Base-by-base conservation (phyloP, 1,140 invertebrate species). In the Bombyx mandarina region DNA sequence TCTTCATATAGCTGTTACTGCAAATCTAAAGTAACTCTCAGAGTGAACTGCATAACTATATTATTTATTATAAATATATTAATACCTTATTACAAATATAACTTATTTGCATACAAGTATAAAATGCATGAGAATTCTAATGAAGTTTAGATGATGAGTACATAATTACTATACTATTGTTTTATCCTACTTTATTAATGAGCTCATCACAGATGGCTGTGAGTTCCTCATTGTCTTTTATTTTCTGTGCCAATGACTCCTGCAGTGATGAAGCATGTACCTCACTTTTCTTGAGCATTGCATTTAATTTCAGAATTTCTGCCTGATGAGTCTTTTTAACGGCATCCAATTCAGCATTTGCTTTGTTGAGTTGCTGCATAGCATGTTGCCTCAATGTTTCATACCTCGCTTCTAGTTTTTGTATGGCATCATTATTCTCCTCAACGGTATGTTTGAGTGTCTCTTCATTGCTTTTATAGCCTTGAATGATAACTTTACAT, bases 201-300 rank as follows among this genome's bases (percentile, higher is more conserved):
- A 95, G 88, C 76, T 95, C 94, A 89, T 95, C 93, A 89, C 93
- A 94, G 63, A 95, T 94, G 69, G 91, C 90, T 57, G 93, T 92
- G 58, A 95, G 82, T 78, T 95, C 93, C 61, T 90, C 88, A 80
- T 94, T 94, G 82, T 95, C 93, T 71, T 92, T 91, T n/a, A 91
- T 90, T 86, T 94, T 95, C 74, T 94, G 93, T 54, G 93, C 91
- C 52, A 94, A 73, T 52, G 91, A 90, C 67, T 92, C 92, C 67
- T 94, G 92, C 61, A 94, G 79, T 26, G 92, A 92, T 44, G 89
- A 90, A 1, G 91, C 88, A 67, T 91, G 91, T 52, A 95, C 90
- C 73, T 95, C 94, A 71, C 93, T 89, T 79, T 94, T 94, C 75
- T 93, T 94, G 18, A 93, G 85, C 82, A 93, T 92, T 42, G 93